phyloP scores from a whole-genome alignment of 2,797 vertebrate species.

The Hydrocynus forskahlii region DNA sequence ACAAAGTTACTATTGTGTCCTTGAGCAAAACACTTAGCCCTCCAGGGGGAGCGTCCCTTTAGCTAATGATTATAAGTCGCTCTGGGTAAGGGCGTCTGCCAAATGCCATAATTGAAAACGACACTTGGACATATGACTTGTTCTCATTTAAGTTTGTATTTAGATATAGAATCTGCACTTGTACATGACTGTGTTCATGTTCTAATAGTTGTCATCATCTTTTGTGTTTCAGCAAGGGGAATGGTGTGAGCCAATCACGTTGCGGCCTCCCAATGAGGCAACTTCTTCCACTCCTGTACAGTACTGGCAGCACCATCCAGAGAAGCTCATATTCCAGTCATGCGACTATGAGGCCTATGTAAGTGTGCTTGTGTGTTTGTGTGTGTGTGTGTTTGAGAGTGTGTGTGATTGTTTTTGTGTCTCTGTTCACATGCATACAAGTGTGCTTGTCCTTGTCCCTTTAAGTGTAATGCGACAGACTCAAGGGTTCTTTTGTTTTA shows the following conservation, averaged over 20 bases:
- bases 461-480: background rate
- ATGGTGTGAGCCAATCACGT: slow-evolving; percentile 98
- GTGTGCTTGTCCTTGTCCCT: slow-evolving; percentile 19
- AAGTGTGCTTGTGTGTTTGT: slow-evolving; percentile 73
- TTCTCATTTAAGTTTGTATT: background rate
- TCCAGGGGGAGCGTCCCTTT: no score
- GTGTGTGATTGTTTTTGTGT: background rate
- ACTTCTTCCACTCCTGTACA: slow-evolving; percentile 98
- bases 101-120: background rate
- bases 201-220: slow-evolving; percentile 21
- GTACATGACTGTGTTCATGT: background rate
- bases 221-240: slow-evolving; percentile 89
- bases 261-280: slow-evolving; percentile 96
- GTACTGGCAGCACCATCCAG: slow-evolving; percentile 98
- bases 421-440: background rate
- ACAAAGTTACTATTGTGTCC: no score
- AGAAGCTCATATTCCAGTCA: slow-evolving; percentile 99
- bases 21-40: no score
- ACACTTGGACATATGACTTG: background rate
- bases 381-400: background rate
- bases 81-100: no score
- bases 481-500: slow-evolving; percentile 12
- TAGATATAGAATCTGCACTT: background rate
- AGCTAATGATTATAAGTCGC: no score
- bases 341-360: slow-evolving; percentile 99